These are phyloP conservation scores for Columba janthina DNA, from an alignment of 2,113 vertebrate genomes.

Conservation along the genomic window DNA sequence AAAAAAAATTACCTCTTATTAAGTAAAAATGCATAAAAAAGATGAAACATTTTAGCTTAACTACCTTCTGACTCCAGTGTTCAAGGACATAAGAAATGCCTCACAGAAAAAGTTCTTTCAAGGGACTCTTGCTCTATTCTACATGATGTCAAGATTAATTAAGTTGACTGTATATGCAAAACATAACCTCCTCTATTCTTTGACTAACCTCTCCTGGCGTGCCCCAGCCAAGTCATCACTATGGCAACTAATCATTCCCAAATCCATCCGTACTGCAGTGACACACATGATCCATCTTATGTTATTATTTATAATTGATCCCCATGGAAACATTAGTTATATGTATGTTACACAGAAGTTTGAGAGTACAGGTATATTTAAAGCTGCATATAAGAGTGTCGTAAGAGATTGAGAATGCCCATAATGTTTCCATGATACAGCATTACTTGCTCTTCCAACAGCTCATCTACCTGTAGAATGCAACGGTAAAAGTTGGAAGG, in stretches of 20 bases:
- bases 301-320: not conserved
- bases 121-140: not conserved
- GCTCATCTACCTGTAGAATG: not conserved
- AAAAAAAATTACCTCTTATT: not conserved
- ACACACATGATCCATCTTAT: not conserved
- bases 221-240: conserved; percentile 26
- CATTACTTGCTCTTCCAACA: not conserved
- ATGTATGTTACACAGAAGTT: not conserved
- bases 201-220: conserved; percentile 41
- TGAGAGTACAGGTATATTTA: not conserved
- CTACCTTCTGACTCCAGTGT: not conserved
- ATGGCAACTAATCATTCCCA: conserved; percentile 60
- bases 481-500: not conserved
- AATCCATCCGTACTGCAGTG: not conserved
- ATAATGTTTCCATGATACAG: not conserved
- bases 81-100: conserved; percentile 35
- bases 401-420: not conserved
- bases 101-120: conserved; percentile 32
- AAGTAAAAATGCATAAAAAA: not conserved
- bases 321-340: not conserved
- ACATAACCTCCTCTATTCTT: conserved; percentile 26
- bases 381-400: not conserved
- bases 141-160: conserved; percentile 20
- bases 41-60: not conserved
- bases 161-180: conserved; percentile 36